phyloP scores from a whole-genome alignment of 2,113 vertebrate genomes.

The Semicossyphus pulcher region DNA sequence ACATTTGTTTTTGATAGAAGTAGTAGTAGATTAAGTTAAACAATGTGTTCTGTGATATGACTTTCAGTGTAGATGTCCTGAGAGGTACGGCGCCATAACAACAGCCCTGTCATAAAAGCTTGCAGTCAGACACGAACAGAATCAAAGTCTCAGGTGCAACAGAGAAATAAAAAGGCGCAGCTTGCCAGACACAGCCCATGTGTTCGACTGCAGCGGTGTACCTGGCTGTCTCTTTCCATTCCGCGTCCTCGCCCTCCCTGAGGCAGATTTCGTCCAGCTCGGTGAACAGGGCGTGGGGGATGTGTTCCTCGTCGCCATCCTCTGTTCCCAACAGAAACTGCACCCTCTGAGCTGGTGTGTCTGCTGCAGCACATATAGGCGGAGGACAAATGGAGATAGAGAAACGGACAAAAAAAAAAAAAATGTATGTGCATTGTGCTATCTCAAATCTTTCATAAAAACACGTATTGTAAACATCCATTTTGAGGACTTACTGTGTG shows the following conservation, averaged over 20 bases:
- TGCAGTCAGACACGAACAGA: not conserved
- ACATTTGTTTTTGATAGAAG: not conserved
- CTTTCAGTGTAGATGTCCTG: no score
- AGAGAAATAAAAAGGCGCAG: not conserved
- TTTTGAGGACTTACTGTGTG: constrained; percentile 87
- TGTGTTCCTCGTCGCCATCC: constrained; percentile 97
- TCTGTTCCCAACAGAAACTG: constrained; percentile 98
- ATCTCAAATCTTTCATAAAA: no score
- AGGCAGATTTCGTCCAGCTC: constrained; percentile 98
- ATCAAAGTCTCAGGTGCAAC: constrained; percentile 21
- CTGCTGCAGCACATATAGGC: constrained; percentile 67
- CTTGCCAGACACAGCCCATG: constrained; percentile 1
- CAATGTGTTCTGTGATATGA: no score
- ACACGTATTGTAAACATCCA: no score
- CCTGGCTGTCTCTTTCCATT: constrained; percentile 99
- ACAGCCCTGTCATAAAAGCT: not conserved
- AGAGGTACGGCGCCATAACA: not conserved
- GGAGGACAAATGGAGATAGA: not conserved
- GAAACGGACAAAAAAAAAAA: not conserved
- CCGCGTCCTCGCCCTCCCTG: constrained; percentile 95
- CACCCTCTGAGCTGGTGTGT: constrained; percentile 97
- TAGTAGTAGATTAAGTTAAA: no score
- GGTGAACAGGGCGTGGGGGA: constrained; percentile 98
- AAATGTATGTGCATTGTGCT: not conserved
- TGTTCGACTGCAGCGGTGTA: constrained; percentile 54